Base-by-base conservation (phyloP, 2,888 invertebrate genomes). In the Vannuccia rotundouncinata region DNA sequence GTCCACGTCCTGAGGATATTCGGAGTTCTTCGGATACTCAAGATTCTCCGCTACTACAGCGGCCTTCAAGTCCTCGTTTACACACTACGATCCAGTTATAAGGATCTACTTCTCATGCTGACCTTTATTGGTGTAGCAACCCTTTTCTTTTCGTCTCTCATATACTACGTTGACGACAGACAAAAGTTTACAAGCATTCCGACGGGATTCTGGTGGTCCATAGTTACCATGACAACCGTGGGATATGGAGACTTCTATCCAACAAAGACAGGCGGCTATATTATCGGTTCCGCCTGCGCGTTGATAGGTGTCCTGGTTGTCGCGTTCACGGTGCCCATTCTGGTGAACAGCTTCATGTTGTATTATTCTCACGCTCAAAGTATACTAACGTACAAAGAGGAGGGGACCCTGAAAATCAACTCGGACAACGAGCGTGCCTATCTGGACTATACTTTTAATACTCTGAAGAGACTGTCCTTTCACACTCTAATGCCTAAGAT, bases 221-320 rank as follows among this genome's bases (percentile, higher is more conserved):
- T 95, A 83, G 95, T 96, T 60, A 95, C 95, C 83, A 96, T 97
- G 97, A 88, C 88, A 93, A 95, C 95, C 31, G 94, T 95, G 77
- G 95, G 95, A 66, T 95, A 95, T 86, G 95, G 95, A 0, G 95
- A 95, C 89, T 94, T 94, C 95, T 93, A 92, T 59, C 96, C 95
- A 1, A 95, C 66, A 10, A 31, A 74, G 28, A 31, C 77, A 2
- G 45, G 78, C 30, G 80, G 80, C 29, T 80, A 80, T 28, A 80
- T 80, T 22, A 79, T 80, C 22, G 80, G 80, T 22, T 80, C 80
- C 0, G 80, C 80, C 2, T 80, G 80, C 31, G 80, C 80, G 22
- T 59, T 80, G 30, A 45, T 79, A 13, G 80, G 80, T 1, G 78
- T 80, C 17, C 66, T 80, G 29, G 78, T 80, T 10, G 79, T 80